Percentiles rank a stretch among this genome's conserved stretches.
These are phyloP conservation scores for Chromobotia macracanthus DNA, from an alignment of 2,797 vertebrate species.

Conservation along the genomic window DNA sequence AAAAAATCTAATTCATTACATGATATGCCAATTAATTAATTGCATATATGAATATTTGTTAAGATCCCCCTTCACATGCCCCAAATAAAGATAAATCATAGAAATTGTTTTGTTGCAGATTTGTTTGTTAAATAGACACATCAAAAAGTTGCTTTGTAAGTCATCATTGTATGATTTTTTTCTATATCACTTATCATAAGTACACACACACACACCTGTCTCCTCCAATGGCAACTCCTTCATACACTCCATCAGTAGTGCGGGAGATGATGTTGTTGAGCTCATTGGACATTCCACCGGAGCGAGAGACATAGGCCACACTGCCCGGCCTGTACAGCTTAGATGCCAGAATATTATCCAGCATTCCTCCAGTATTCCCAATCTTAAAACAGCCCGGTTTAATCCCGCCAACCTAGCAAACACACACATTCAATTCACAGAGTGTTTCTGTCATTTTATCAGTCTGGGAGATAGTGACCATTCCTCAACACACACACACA, in stretches of 20 bases:
- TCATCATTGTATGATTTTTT: too few relatives aligned
- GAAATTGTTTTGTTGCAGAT: too few relatives aligned
- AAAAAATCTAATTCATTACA: too few relatives aligned
- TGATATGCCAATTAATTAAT: not conserved
- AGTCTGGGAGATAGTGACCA: too few relatives aligned
- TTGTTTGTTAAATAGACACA: too few relatives aligned
- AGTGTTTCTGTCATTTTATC: too few relatives aligned
- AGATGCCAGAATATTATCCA: constrained; percentile 97
- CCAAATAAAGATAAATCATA: too few relatives aligned
- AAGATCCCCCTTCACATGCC: too few relatives aligned
- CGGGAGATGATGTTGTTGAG: constrained; percentile 98
- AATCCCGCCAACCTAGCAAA: constrained; percentile 92
- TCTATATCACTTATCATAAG: too few relatives aligned
- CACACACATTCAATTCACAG: not conserved
- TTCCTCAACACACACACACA: too few relatives aligned
- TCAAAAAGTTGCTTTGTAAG: too few relatives aligned
- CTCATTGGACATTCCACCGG: constrained; percentile 98
- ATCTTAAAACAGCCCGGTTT: constrained; percentile 99
- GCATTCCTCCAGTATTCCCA: constrained; percentile 96
- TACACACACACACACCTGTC: constrained; percentile 77
- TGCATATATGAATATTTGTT: too few relatives aligned
- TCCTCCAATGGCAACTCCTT: constrained; percentile 98
- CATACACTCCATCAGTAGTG: constrained; percentile 92
- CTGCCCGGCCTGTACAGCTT: constrained; percentile 97
- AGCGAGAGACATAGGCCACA: constrained; percentile 94